Percentiles rank a stretch among this genome's conserved stretches.
These are phyloP conservation scores for human DNA, from an alignment of 2,113 vertebrate genomes.

Conservation along the genomic window DNA sequence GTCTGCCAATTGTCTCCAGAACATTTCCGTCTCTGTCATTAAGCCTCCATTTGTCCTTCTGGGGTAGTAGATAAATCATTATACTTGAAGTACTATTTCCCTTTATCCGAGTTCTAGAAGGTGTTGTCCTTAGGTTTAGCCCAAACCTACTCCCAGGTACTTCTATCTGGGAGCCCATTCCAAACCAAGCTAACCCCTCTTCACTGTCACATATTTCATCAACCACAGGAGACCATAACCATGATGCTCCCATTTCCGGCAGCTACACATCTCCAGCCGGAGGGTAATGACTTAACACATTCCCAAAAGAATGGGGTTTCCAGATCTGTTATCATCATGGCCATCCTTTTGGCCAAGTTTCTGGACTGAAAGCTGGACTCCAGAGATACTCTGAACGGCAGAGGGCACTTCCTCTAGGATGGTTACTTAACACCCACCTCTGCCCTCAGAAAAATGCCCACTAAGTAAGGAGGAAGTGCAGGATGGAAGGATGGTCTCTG, in stretches of 20 bases:
- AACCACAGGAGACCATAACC: background rate
- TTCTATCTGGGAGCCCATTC: background rate
- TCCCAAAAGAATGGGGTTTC: background rate
- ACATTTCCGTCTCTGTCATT: background rate
- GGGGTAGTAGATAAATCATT: background rate
- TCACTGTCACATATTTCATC: background rate
- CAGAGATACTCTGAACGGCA: background rate
- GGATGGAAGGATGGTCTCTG: background rate
- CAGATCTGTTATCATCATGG: background rate
- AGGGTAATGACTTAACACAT: background rate
- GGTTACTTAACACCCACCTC: background rate
- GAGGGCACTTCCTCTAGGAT: background rate
- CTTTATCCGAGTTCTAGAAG: background rate
- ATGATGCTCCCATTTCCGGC: background rate
- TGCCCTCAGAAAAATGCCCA: background rate
- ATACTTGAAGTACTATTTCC: background rate
- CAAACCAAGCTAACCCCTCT: background rate
- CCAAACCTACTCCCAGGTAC: background rate
- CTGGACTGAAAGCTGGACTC: background rate
- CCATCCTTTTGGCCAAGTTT: background rate
- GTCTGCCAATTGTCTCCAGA: background rate
- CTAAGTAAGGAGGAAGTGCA: background rate
- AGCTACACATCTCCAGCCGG: background rate
- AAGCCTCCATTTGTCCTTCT: background rate
- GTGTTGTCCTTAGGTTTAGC: background rate